These are phyloP conservation scores for Orbicella faveolata DNA, from an alignment of 64 coral and sea anemone genomes.

Conservation along the genomic window DNA sequence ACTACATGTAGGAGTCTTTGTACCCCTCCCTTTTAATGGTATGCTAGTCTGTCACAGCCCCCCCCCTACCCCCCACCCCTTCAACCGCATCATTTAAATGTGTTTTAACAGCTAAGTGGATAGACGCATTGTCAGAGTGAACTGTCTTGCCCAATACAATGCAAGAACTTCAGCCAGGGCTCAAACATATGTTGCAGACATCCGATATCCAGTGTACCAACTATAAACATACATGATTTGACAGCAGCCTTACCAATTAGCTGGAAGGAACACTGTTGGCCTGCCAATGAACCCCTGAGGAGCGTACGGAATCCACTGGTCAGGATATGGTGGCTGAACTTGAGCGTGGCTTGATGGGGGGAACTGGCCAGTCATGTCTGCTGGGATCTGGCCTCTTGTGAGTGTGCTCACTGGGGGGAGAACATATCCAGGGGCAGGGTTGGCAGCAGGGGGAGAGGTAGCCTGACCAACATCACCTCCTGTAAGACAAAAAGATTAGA, in stretches of 20 bases:
- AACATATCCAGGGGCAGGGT: constrained; percentile 85
- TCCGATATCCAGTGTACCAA: no score
- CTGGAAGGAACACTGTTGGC: constrained; percentile 86
- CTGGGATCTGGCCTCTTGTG: constrained; percentile 75
- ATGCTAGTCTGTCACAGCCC: no score
- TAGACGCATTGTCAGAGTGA: no score
- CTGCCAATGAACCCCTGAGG: constrained; percentile 86
- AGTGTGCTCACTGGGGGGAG: constrained; percentile 83
- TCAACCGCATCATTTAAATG: no score
- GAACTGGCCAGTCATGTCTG: constrained; percentile 71
- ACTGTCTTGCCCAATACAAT: no score
- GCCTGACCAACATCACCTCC: constrained; percentile 72
- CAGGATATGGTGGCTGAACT: constrained; percentile 67
- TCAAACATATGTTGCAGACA: no score
- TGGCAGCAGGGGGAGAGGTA: constrained; percentile 79
- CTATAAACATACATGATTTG: no score
- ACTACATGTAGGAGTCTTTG: no score
- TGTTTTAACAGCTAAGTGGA: no score
- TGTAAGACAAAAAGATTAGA: not conserved
- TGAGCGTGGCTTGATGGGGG: constrained; percentile 77
- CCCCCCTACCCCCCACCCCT: no score
- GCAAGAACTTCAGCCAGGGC: no score
- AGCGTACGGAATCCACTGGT: constrained; percentile 89
- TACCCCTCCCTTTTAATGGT: no score
- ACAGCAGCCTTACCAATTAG: constrained; percentile 62